A percentile compares a stretch with the other conserved stretches of the same genome.
Conservation (phyloP, 2,113 vertebrate genomes). For the Montifringilla adamsi region DNA sequence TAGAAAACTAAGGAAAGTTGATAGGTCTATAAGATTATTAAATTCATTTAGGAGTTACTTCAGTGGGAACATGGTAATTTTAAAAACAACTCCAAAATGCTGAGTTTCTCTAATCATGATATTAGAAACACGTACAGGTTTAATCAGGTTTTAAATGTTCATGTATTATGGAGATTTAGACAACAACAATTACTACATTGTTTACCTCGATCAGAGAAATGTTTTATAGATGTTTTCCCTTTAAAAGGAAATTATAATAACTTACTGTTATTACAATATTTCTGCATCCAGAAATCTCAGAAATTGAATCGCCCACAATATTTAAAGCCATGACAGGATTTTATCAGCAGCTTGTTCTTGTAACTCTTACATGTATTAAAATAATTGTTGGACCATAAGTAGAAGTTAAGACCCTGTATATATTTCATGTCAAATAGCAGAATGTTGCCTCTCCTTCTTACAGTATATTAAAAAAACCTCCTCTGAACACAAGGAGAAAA, state of each 20-base stretch:
- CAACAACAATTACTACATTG: not conserved
- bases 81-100: not conserved
- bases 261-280: not conserved
- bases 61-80: not conserved
- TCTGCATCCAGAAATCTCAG: not conserved
- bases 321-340: not conserved
- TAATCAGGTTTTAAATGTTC: not conserved
- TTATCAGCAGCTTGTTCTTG: slow-evolving; percentile 33
- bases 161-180: not conserved
- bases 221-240: not conserved
- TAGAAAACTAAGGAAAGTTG: not conserved
- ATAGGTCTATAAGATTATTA: not conserved
- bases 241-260: not conserved
- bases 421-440: not conserved
- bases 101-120: not conserved
- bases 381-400: not conserved
- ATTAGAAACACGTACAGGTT: not conserved
- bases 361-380: slow-evolving; percentile 34
- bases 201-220: not conserved
- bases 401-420: slow-evolving; percentile 37
- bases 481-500: not conserved
- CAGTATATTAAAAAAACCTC: not conserved
- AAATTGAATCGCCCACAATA: not conserved
- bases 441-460: not conserved
- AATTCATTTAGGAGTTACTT: not conserved